Conservation (phyloP, 2,113 vertebrate genomes). For the Leptobrachium leishanense region DNA sequence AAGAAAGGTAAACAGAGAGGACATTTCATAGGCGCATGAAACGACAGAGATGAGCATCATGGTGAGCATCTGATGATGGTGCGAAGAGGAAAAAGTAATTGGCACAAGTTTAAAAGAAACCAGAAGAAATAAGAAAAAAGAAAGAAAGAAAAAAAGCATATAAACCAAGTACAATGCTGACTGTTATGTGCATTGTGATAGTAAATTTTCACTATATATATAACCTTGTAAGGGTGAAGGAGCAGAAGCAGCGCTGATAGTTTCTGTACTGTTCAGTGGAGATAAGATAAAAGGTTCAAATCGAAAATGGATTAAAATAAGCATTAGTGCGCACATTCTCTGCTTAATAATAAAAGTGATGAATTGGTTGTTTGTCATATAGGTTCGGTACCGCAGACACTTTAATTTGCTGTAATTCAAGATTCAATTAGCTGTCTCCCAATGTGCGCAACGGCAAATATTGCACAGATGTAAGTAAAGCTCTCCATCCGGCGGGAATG, state of each 20-base stretch:
- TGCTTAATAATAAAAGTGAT: conserved; percentile 49
- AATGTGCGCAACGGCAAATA: not conserved
- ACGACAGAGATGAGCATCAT: too few species aligned
- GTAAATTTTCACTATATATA: not conserved
- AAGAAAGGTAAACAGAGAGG: too few species aligned
- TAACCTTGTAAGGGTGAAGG: conserved; percentile 40
- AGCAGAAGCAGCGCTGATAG: not conserved
- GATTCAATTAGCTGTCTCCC: conserved; percentile 43
- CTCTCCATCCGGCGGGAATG: too few species aligned
- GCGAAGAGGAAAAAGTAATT: too few species aligned
- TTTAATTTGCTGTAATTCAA: conserved; percentile 27
- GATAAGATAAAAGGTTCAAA: conserved; percentile 50
- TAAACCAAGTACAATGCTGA: too few species aligned
- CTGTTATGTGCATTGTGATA: too few species aligned
- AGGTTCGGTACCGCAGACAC: conserved; percentile 12
- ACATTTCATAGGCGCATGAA: too few species aligned
- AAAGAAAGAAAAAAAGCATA: too few species aligned
- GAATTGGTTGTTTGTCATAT: conserved; percentile 26
- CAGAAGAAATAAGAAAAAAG: too few species aligned
- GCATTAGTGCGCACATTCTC: conserved; percentile 46
- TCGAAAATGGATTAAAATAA: conserved; percentile 49
- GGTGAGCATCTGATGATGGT: too few species aligned
- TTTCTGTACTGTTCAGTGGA: conserved; percentile 40
- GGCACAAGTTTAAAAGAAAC: too few species aligned
- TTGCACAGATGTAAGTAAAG: not conserved